Evolutionary conservation across 1,140 invertebrate species (phyloP), one percentile per base, ranked within the genome.

Genomic region (Elysia chlorotica): DNA sequence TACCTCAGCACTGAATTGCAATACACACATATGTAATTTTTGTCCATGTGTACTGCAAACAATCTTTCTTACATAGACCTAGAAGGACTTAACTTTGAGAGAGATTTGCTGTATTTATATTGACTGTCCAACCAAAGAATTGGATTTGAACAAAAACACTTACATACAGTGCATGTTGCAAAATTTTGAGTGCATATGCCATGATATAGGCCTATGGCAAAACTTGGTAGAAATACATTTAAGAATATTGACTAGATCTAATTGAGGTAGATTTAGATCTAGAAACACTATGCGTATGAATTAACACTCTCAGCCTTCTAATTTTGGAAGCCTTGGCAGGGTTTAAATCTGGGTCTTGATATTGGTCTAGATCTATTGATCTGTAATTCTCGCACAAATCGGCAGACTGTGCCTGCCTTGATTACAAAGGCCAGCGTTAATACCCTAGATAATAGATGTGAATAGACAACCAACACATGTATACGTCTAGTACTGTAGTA

Each of bases 111-210:
- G 63, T n/a, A n/a, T 65, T 41, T 54, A 62, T 38, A 61, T 66
- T 57, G 71, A 67, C 5, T 76, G 78, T 74, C 74, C 77, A 30
- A 73, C 74, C 57, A 72, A 76, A 23, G 74, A 76, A 23, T 25
- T n/a, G n/a, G n/a, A n/a, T n/a, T n/a, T n/a, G n/a, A n/a, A n/a
- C n/a, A n/a, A n/a, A n/a, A n/a, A n/a, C n/a, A n/a, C n/a, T n/a
- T n/a, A n/a, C n/a, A n/a, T n/a, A n/a, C n/a, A n/a, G n/a, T n/a
- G n/a, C n/a, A n/a, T n/a, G n/a, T n/a, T n/a, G n/a, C n/a, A n/a
- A n/a, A n/a, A n/a, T n/a, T n/a, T n/a, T n/a, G n/a, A n/a, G 77
- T 36, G 53, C 66, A 48, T 17, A 14, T 61, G 62, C 19, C 35
- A 28, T 25, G 14, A 10, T 57, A 65, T 56, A 31, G 36, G 67